Evolutionary conservation across 1,140 invertebrate genomes (phyloP).

Genomic region (Microplitis mediator): DNA sequence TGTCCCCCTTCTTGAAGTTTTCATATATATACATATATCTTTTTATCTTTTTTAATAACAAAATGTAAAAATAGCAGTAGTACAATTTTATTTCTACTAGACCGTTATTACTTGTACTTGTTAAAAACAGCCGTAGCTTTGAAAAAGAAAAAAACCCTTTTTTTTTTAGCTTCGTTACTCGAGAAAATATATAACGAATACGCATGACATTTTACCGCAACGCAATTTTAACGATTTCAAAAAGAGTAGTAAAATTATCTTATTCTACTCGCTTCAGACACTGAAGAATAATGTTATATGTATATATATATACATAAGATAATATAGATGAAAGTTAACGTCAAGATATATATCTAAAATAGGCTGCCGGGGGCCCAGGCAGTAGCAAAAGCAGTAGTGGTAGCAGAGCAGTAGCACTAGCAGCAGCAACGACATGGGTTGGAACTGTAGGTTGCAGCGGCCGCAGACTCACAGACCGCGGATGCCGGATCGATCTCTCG

Average conservation of each 20-base stretch:
- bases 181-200: background rate
- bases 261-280: background rate
- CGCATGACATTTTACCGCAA: too few species aligned
- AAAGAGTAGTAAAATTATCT: background rate
- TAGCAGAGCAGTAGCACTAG: background rate
- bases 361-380: slow-evolving; percentile 6
- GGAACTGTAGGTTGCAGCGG: background rate
- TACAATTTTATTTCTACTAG: too few species aligned
- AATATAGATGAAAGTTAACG: too few species aligned
- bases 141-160: too few species aligned
- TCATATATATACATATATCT: too few species aligned
- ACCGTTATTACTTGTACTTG: too few species aligned
- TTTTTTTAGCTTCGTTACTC: too few species aligned
- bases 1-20: background rate
- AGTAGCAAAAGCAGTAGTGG: background rate
- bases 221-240: too few species aligned
- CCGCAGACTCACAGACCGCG: slow-evolving; percentile 32
- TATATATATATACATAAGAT: background rate
- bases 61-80: too few species aligned
- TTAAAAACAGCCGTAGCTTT: too few species aligned
- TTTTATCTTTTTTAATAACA: too few species aligned
- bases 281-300: background rate
- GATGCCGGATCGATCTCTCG: slow-evolving; percentile 38
- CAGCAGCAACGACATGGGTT: background rate
- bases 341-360: too few species aligned